phyloP scores from a whole-genome alignment of 2,888 invertebrate species.

The Acanthacorydalis orientalis region DNA sequence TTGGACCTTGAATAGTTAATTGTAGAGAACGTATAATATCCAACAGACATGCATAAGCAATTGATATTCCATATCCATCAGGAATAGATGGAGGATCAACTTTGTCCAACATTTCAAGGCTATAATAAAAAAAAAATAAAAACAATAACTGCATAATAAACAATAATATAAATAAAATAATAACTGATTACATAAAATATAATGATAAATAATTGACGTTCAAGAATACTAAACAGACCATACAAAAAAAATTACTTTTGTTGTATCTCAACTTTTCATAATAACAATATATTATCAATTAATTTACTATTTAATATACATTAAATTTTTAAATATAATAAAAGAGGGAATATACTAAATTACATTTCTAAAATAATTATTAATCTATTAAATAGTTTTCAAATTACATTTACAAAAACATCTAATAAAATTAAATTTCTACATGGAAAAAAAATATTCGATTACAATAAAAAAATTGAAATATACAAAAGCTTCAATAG shows the following conservation, averaged over 20 bases:
- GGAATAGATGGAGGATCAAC: slow-evolving; percentile 83
- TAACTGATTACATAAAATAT: no score
- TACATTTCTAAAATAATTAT: slow-evolving; percentile 1
- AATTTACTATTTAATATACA: neutral
- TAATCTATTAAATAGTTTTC: slow-evolving; percentile 1
- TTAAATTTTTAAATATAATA: neutral
- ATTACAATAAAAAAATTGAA: no score
- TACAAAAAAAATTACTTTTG: no score
- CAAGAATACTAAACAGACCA: neutral
- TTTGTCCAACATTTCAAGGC: slow-evolving; percentile 92
- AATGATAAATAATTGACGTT: neutral
- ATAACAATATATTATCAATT: no score
- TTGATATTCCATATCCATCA: slow-evolving; percentile 94
- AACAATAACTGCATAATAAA: no score
- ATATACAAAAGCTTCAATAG: no score
- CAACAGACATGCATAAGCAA: slow-evolving; percentile 84
- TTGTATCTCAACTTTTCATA: no score
- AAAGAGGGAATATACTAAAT: neutral
- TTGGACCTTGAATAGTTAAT: slow-evolving; percentile 34
- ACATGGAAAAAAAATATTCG: no score
- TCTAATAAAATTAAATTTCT: no score
- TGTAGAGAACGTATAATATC: slow-evolving; percentile 80
- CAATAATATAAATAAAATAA: no score
- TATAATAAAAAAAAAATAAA: slow-evolving; percentile 25
- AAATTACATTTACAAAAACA: no score